phyloP scores from a whole-genome alignment of 1,140 invertebrate genomes.

The Chrysopa pallens region DNA sequence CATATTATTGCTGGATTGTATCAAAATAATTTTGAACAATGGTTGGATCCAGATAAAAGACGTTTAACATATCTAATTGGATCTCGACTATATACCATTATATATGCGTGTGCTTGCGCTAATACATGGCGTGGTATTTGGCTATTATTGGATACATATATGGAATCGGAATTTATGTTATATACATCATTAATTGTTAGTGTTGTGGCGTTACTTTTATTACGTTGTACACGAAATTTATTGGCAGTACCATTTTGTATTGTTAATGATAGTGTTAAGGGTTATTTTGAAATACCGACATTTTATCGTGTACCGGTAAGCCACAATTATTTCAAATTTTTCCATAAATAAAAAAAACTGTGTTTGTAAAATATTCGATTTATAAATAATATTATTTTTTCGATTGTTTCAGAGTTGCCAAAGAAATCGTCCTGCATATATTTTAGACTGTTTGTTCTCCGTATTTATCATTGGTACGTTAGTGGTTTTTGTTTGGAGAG shows the following conservation, averaged over 20 bases:
- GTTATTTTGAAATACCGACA: constrained; percentile 66
- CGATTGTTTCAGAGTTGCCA: constrained; percentile 40
- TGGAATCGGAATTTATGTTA: constrained; percentile 35
- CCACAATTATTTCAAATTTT: constrained; percentile 7
- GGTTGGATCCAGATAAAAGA: constrained; percentile 39
- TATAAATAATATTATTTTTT: constrained; percentile 8
- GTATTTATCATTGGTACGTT: constrained; percentile 65
- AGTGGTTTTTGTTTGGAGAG: constrained; percentile 75
- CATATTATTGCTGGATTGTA: constrained; percentile 45
- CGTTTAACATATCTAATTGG: constrained; percentile 46
- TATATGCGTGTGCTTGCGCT: constrained; percentile 60
- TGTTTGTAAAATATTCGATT: background rate
- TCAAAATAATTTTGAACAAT: constrained; percentile 38
- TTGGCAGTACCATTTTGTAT: constrained; percentile 65
- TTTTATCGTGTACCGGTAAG: constrained; percentile 59
- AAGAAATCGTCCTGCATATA: constrained; percentile 46
- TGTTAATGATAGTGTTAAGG: constrained; percentile 46
- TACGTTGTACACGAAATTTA: constrained; percentile 55
- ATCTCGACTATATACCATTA: constrained; percentile 54
- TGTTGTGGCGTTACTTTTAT: constrained; percentile 38
- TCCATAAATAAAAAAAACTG: background rate
- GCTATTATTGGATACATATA: constrained; percentile 52
- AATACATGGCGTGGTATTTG: constrained; percentile 72
- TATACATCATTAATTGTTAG: constrained; percentile 39
- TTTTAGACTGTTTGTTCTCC: constrained; percentile 70